Conservation (phyloP, 2,888 invertebrate genomes). For the Phengaris arion region DNA sequence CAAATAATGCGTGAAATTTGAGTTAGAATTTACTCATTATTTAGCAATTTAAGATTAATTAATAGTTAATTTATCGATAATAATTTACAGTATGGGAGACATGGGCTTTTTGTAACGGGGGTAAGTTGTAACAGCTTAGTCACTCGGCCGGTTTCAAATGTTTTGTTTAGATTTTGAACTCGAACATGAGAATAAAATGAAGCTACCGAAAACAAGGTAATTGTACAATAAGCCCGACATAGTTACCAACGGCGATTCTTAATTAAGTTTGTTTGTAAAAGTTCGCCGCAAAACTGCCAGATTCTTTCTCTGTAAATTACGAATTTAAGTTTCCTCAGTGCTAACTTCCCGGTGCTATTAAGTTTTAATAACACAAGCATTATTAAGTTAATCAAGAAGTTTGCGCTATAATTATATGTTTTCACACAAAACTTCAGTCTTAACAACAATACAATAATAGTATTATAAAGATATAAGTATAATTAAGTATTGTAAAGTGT, state of each 20-base stretch:
- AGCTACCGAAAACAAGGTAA: slow-evolving; percentile 25
- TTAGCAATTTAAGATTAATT: background rate
- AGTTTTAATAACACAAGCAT: slow-evolving; percentile 20
- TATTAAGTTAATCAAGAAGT: slow-evolving; percentile 18
- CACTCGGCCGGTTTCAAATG: too few relatives aligned
- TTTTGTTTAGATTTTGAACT: too few relatives aligned
- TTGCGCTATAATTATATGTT: slow-evolving; percentile 10
- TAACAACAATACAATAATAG: background rate
- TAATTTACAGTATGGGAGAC: background rate
- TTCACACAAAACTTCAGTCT: slow-evolving; percentile 3
- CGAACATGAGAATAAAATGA: background rate
- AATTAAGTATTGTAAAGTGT: too few relatives aligned
- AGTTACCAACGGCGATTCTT: slow-evolving; percentile 43
- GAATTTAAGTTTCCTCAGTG: slow-evolving; percentile 32
- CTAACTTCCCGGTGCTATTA: slow-evolving; percentile 27
- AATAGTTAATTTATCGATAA: background rate
- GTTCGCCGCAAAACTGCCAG: slow-evolving; percentile 49
- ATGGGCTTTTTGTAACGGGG: too few relatives aligned
- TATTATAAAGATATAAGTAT: too few relatives aligned
- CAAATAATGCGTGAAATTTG: slow-evolving; percentile 1
- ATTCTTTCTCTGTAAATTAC: slow-evolving; percentile 50
- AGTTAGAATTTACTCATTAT: background rate
- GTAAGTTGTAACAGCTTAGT: too few relatives aligned
- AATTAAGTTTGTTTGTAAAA: slow-evolving; percentile 71
- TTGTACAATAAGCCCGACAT: slow-evolving; percentile 37